Evolutionary conservation across 2,113 vertebrate species (phyloP), one percentile per base, ranked within the genome.

Genomic region (Dipodomys spectabilis): DNA sequence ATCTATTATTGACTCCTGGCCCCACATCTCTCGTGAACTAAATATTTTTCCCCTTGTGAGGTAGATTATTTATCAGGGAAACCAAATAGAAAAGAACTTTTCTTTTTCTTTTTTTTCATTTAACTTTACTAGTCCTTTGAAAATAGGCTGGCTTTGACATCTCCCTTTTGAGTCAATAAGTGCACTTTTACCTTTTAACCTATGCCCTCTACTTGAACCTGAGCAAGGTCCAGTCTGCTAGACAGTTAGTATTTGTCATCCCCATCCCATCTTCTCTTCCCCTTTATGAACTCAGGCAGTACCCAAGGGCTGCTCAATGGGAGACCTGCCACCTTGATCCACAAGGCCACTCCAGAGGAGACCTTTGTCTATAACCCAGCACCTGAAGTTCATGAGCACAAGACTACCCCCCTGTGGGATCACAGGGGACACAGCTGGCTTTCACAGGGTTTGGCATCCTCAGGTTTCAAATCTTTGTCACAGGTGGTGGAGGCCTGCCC

Each of bases 401-500:
- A 97, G 7, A 39, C 62, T 12, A 98, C 57, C 98, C 99, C 2
- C 97, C 0, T 97, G 98, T 87, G 7, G 84, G 98, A 98, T 99
- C 99, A 99, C 1, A 99, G 98, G 1, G 99, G 99, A 80, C 99
- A 99, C 0, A 98, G 99, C 92, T 98, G 8, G 20, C 99, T 99
- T 6, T 98, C 98, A 0, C 99, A 99, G 64, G 99, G 97, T 90
- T 98, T 98, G 97, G 99, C 98, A 97, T 99, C 99, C 57, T 97
- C 93, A 0, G 99, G 99, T 91, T 98, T 99, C 95, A 99, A 98
- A 86, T 98, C 98, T 92, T 95, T 97, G 95, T 99, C 97, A 0
- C 99, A 99, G 72, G 97, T 68, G n/a, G 97, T 91, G 5, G 99
- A 99, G 49, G 95, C 79, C 88, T 98, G 98, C 28, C 98, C 99